Evolutionary conservation across 2,888 invertebrate species (phyloP), one percentile per base, ranked within the genome.

Genomic region (Dusona sp.): DNA sequence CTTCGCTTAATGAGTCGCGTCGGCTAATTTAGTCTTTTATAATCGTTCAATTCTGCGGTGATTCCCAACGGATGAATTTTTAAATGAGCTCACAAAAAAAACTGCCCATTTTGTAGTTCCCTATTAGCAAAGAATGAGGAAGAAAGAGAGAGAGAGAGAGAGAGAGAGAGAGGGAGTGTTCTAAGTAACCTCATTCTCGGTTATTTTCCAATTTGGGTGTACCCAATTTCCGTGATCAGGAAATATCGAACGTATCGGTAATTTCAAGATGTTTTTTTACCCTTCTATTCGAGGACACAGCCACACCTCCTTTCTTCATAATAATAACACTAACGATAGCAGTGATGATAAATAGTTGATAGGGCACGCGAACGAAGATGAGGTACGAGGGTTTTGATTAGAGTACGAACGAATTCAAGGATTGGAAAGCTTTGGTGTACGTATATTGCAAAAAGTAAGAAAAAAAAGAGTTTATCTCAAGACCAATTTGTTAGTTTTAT

Each of bases 211-310:
- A 79, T 70, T 72, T 74, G 54, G 65, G 80, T 54, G 77, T 48
- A 61, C 77, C 84, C 80, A 80, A 85, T 85, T 81, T 73, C 33
- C 80, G 57, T 22, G 45, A 81, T 33, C 77, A 73, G 57, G 25
- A 13, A 77, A 36, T 85, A 85, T 85, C 81, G 85, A 85, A 73
- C 65, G 7, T 45, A 57, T 19, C 65, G 54, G 22, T 65, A 25
- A n/a, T 77, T 33, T 29, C 74, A 38, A 8, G 29, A 22, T 22
- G 0, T 42, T 70, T 72, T 22, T 36, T 16, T 9, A 3, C n/a
- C n/a, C 45, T 54, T 11, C 16, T 45, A 36, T 38, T 78, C 42
- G 33, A 78, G 68, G 65, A 45, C 61, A 29, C 3, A 36, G 45
- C 45, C 73, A 38, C 67, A 42, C 73, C 79, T 36, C 51, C 33